Evolutionary conservation across 2,888 invertebrate genomes (phyloP).

Genomic region (Parapristionchus giblindavisi): DNA sequence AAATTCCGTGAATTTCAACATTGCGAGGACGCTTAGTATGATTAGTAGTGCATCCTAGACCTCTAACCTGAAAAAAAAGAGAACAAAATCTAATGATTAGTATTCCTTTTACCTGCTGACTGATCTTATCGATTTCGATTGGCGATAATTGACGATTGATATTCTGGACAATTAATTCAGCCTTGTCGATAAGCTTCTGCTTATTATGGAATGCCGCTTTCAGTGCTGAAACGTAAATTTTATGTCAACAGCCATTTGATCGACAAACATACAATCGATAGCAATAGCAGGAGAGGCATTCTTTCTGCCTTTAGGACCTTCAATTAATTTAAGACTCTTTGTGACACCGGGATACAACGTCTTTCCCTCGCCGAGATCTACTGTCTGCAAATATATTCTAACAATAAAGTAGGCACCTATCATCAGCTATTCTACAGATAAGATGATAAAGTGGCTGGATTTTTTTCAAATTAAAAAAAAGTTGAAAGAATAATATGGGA

Average conservation of each 20-base stretch:
- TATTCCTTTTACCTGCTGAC: background rate
- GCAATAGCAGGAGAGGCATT: slow-evolving; percentile 34
- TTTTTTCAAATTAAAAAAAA: too few relatives aligned
- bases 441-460: background rate
- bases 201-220: slow-evolving; percentile 23
- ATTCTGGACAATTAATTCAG: background rate
- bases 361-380: slow-evolving; percentile 27
- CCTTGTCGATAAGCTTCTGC: slow-evolving; percentile 13
- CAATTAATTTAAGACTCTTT: slow-evolving; percentile 36
- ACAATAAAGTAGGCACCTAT: too few relatives aligned
- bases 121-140: background rate
- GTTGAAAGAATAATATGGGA: too few relatives aligned
- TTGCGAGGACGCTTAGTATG: background rate
- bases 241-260: background rate
- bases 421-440: background rate
- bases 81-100: background rate
- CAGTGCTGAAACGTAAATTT: slow-evolving; percentile 16
- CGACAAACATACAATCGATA: slow-evolving; percentile 20
- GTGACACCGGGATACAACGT: slow-evolving; percentile 26
- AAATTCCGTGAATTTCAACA: slow-evolving; percentile 14
- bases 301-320: slow-evolving; percentile 39
- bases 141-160: background rate
- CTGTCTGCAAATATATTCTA: slow-evolving; percentile 6
- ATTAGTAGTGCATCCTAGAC: background rate
- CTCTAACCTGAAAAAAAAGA: background rate